A percentile compares a stretch with the other conserved stretches of the same genome.
phyloP scores from a whole-genome alignment of 1,140 invertebrate species.

The Araneus ventricosus region DNA sequence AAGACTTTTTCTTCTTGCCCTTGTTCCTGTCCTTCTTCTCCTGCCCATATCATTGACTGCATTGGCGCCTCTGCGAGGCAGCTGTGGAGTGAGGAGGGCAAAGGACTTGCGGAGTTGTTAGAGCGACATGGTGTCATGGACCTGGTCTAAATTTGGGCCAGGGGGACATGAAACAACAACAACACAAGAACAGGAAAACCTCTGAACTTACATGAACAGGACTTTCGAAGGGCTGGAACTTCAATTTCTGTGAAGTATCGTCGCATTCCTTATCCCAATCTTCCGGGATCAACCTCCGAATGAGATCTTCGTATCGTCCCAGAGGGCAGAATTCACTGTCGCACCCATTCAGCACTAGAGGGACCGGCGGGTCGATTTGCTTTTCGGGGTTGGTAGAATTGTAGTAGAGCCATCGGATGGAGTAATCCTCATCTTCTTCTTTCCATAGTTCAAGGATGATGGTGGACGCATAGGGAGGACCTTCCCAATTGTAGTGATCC shows the following conservation, averaged over 20 bases:
- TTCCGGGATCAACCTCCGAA: background rate
- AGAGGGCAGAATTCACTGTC: constrained; percentile 19
- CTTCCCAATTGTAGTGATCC: constrained; percentile 22
- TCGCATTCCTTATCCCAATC: constrained; percentile 26
- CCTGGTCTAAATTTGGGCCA: too few relatives aligned
- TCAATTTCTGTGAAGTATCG: background rate
- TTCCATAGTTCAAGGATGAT: constrained; percentile 46
- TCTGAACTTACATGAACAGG: background rate
- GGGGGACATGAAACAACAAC: too few relatives aligned
- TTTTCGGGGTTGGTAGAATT: constrained; percentile 50
- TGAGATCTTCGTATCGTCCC: background rate
- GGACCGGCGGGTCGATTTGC: background rate
- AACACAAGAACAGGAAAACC: too few relatives aligned
- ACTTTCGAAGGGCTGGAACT: background rate
- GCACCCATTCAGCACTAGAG: background rate
- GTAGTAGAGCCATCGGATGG: constrained; percentile 51
- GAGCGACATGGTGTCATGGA: too few relatives aligned
- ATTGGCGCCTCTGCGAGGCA: too few relatives aligned
- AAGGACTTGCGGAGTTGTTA: too few relatives aligned
- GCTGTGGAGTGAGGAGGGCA: too few relatives aligned
- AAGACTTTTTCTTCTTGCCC: too few relatives aligned
- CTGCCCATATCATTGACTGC: too few relatives aligned
- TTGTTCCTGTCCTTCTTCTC: too few relatives aligned
- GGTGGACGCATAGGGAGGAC: constrained; percentile 49
- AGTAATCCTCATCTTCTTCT: constrained; percentile 30